Conservation (phyloP, 37 sponge, comb jelly and placozoan species). For the Petrosia ficiformis region DNA sequence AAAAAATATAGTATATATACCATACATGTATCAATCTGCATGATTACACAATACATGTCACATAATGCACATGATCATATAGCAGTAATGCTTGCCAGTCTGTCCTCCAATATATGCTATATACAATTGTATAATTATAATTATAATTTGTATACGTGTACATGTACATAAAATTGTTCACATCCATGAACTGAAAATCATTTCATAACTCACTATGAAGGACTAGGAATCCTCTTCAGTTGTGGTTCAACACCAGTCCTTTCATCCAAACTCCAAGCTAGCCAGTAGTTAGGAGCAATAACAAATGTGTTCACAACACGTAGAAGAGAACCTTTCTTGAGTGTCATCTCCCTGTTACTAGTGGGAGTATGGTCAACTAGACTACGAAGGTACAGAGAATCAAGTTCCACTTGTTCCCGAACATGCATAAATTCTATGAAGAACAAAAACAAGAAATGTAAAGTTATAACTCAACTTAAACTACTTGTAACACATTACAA, state of each 20-base stretch:
- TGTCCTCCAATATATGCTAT: no score
- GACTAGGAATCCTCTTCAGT: conserved; percentile 35
- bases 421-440: conserved; percentile 34
- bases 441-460: neutral
- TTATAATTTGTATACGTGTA: neutral
- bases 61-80: no score
- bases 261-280: conserved; percentile 61
- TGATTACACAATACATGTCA: neutral
- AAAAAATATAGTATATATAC: neutral
- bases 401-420: conserved; percentile 46
- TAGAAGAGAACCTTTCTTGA: conserved; percentile 14
- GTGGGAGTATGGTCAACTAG: conserved; percentile 36
- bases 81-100: no score
- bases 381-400: conserved; percentile 45
- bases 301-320: conserved; percentile 48
- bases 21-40: neutral
- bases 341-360: conserved; percentile 33
- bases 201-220: conserved; percentile 40
- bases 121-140: no score
- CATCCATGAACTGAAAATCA: neutral
- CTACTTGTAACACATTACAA: neutral
- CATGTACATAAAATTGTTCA: neutral
- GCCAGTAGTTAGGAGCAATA: conserved; percentile 26
- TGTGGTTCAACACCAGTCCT: conserved; percentile 35
- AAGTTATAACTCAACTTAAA: neutral